phyloP scores from a whole-genome alignment of 2,113 vertebrate genomes.

The Pagrus major region DNA sequence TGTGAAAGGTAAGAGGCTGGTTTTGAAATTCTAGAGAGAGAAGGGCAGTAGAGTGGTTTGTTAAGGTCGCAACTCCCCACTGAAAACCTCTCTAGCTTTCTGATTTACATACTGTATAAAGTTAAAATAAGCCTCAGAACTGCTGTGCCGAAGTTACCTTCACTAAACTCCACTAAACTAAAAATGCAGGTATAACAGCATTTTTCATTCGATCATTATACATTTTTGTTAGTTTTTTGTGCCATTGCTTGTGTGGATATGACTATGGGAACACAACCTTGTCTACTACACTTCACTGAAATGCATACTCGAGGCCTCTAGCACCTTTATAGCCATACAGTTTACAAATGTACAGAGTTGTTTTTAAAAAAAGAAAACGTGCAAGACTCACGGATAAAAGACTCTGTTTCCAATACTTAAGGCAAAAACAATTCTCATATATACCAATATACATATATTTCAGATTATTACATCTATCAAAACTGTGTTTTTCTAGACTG shows the following conservation, averaged over 20 bases:
- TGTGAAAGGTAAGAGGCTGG: constrained; percentile 11
- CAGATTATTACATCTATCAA: constrained; percentile 79
- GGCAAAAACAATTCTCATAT: constrained; percentile 84
- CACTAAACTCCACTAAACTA: background rate
- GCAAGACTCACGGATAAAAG: constrained; percentile 84
- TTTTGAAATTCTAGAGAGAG: constrained; percentile 1
- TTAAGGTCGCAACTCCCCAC: constrained; percentile 18
- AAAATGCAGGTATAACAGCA: background rate
- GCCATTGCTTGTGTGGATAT: constrained; percentile 55
- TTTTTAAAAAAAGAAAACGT: constrained; percentile 70
- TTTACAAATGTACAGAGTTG: constrained; percentile 78
- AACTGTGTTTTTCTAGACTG: constrained; percentile 67
- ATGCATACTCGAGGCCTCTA: constrained; percentile 80
- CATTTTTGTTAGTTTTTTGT: constrained; percentile 17
- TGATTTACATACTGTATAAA: constrained; percentile 23
- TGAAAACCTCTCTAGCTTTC: background rate
- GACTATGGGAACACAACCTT: constrained; percentile 67
- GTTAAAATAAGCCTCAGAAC: constrained; percentile 9
- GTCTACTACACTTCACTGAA: constrained; percentile 75
- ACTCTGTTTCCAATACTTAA: constrained; percentile 86
- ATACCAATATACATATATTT: constrained; percentile 83
- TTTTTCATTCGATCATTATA: background rate
- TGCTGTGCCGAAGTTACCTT: constrained; percentile 9
- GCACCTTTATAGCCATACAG: constrained; percentile 82
- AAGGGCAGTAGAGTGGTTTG: constrained; percentile 11